Evolutionary conservation across 2,113 vertebrate species (phyloP), one percentile per base, ranked within the genome.

Genomic region (Sprattus sprattus): DNA sequence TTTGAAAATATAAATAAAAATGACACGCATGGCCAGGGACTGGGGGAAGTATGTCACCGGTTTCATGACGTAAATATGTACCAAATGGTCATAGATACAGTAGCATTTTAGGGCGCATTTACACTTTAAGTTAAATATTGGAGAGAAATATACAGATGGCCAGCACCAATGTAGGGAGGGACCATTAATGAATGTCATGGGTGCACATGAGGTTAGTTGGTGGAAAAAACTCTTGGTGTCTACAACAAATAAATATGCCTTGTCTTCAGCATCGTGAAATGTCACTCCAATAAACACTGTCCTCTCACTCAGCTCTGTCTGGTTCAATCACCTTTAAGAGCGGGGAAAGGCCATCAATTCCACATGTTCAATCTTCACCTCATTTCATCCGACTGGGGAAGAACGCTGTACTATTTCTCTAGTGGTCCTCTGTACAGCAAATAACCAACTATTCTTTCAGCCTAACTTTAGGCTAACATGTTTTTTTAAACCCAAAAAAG

Each of bases 191-290:
- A 54, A 54, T 54, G 52, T 54, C 52, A 54, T 52, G 15, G 13
- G 16, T 52, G 15, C 50, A 52, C 50, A 52, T 54, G 8, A 4
- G 25, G 64, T 71, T 32, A 1, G 10, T 25, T 32, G 64, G 64
- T 32, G 64, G 2, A 28, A 10, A 32, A 71, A 8, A 32, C 57
- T 64, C 57, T 64, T 64, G 22, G 8, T 22, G 6, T 28, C 1
- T 10, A 13, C 64, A 25, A 10, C 64, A 25, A 32, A 71, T 71
- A 71, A 71, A 71, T 15, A 71, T 28, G 64, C 25, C 28, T 71
- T 28, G n/a, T 28, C 64, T 71, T 71, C 64, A 71, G 64, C n/a
- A 71, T 71, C 64, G 11, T 71, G 64, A 71, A 71, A 71, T 71
- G 64, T 71, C 64, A 71, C 9, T 32, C 9, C 64, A 71, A 71